These are phyloP conservation scores for Mesodorylaimus sp. DNA, from an alignment of 2,888 invertebrate genomes.

Conservation along the genomic window DNA sequence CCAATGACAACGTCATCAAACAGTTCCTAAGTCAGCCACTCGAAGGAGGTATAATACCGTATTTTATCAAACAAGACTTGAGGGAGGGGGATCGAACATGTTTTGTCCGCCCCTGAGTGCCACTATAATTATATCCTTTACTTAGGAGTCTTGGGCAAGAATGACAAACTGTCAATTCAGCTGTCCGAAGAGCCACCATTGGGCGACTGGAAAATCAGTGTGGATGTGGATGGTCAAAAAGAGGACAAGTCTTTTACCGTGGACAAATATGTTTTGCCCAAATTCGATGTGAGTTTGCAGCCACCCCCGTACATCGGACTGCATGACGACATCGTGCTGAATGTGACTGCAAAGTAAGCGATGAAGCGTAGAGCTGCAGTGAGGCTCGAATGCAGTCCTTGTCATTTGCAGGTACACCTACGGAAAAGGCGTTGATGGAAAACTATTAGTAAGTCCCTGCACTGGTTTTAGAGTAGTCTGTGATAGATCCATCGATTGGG, in stretches of 20 bases:
- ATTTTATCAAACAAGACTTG: background rate
- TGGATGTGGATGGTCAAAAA: constrained; percentile 15
- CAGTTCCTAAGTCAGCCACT: constrained; percentile 23
- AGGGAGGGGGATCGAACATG: no score
- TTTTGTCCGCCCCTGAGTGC: no score
- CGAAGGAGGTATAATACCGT: constrained; percentile 14
- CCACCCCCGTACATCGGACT: constrained; percentile 62
- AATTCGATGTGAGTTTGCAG: constrained; percentile 68
- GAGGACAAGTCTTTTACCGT: constrained; percentile 51
- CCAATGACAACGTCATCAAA: constrained; percentile 27
- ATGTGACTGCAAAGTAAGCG: constrained; percentile 57
- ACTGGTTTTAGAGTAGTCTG: no score
- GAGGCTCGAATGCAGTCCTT: no score
- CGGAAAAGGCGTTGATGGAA: constrained; percentile 43
- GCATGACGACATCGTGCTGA: constrained; percentile 55
- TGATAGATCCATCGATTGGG: no score
- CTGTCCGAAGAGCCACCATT: constrained; percentile 30
- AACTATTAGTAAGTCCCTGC: no score
- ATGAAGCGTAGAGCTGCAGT: background rate
- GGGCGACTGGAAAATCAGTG: constrained; percentile 30
- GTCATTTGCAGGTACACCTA: constrained; percentile 41
- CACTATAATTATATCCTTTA: background rate
- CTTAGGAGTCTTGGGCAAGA: background rate
- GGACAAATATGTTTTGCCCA: constrained; percentile 71
- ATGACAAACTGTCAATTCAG: constrained; percentile 9